A percentile compares a stretch with the other conserved stretches of the same genome.
These are phyloP conservation scores for Ctenicera cuprea DNA, from an alignment of 2,888 invertebrate genomes.

Conservation along the genomic window DNA sequence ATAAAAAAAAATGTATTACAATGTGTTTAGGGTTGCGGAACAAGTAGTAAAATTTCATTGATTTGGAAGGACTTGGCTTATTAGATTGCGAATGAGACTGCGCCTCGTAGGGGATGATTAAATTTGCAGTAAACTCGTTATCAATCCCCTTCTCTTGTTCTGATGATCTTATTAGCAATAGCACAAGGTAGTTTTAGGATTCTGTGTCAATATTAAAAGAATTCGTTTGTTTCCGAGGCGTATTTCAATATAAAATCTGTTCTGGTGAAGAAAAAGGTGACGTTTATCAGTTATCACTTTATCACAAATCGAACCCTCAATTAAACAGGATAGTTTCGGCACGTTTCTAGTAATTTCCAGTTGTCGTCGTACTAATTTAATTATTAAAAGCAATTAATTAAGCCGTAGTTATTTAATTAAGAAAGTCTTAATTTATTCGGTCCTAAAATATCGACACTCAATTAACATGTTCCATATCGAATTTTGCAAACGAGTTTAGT, in stretches of 20 bases:
- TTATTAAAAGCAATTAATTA: no score
- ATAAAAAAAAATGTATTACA: no score
- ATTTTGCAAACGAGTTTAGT: neutral
- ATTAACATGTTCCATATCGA: neutral
- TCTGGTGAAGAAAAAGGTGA: no score
- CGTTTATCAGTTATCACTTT: no score
- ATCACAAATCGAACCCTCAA: no score
- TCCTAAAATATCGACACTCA: no score
- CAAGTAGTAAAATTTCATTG: neutral
- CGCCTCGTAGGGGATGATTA: constrained; percentile 17
- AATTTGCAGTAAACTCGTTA: constrained; percentile 26
- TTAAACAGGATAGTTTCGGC: no score
- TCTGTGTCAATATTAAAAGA: neutral
- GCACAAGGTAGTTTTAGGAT: constrained; percentile 6
- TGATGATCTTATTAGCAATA: constrained; percentile 11
- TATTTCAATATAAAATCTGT: no score
- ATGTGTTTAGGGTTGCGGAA: neutral
- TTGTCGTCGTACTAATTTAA: no score
- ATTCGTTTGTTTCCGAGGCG: neutral
- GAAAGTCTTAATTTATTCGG: no score
- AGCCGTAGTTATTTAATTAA: no score
- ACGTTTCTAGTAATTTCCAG: no score
- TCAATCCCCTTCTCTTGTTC: constrained; percentile 16
- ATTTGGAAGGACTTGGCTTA: constrained; percentile 5
- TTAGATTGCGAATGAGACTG: constrained; percentile 24